These are phyloP conservation scores for Scytalopus superciliaris DNA, from an alignment of 2,113 vertebrate species.

Conservation along the genomic window DNA sequence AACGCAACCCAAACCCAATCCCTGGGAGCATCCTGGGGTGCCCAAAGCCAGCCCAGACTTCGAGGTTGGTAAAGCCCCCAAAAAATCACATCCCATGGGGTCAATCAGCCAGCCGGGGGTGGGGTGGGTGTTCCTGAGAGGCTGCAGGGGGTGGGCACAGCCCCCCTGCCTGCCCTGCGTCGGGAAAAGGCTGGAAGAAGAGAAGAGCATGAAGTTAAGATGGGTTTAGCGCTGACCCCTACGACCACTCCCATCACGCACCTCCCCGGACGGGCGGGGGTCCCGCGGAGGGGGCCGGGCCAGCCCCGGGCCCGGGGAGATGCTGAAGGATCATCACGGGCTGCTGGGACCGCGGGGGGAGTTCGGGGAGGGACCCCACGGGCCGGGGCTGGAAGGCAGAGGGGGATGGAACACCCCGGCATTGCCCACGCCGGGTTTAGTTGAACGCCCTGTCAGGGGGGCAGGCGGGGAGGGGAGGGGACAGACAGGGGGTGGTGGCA, in stretches of 20 bases:
- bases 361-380: rapidly evolving
- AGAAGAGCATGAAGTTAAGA: no score
- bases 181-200: not conserved
- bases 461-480: not conserved
- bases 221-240: not conserved
- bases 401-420: not conserved
- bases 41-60: not conserved
- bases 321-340: slow-evolving; percentile 66
- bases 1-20: not conserved
- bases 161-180: not conserved
- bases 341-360: not conserved
- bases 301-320: slow-evolving; percentile 41
- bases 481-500: not conserved
- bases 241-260: not conserved
- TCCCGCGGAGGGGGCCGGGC: slow-evolving; percentile 11
- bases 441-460: no score
- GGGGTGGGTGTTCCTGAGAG: rapidly evolving
- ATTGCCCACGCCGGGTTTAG: not conserved
- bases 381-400: not conserved
- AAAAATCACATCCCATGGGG: rapidly evolving
- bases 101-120: not conserved
- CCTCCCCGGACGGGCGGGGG: slow-evolving; percentile 63
- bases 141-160: not conserved
- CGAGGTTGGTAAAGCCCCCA: not conserved
- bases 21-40: not conserved